Conservation (phyloP, 2,113 vertebrate genomes). For the Tretioscincus oriximinensis region DNA sequence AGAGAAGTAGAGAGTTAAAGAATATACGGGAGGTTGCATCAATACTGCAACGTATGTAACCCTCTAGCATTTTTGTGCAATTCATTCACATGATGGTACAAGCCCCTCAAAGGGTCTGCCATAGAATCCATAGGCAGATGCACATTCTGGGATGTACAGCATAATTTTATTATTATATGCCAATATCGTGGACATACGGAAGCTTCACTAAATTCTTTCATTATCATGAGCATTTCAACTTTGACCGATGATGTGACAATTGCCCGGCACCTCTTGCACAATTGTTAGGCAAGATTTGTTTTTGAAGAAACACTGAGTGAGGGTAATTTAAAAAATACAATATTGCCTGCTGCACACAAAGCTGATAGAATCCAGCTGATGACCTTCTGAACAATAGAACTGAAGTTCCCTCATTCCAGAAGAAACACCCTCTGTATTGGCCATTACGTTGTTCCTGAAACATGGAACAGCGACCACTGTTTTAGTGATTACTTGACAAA, state of each 20-base stretch:
- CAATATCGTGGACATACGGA: background rate
- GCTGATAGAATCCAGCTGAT: background rate
- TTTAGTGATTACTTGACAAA: background rate
- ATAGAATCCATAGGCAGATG: too few relatives aligned
- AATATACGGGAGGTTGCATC: background rate
- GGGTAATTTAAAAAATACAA: background rate
- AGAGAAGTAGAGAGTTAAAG: background rate
- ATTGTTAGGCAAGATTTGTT: slow-evolving; percentile 16
- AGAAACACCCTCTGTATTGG: background rate
- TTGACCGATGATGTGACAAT: fast-evolving
- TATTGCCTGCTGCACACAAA: slow-evolving; percentile 10
- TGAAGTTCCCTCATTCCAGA: background rate
- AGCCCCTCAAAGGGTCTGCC: background rate
- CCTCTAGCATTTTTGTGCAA: background rate
- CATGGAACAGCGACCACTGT: background rate
- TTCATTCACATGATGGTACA: background rate
- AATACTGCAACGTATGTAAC: background rate
- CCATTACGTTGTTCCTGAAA: background rate
- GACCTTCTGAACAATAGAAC: background rate
- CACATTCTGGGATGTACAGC: background rate
- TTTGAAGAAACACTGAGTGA: background rate
- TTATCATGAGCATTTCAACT: background rate
- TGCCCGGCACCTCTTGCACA: background rate
- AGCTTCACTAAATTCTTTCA: background rate
- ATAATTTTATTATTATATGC: background rate